phyloP scores from a whole-genome alignment of 53 echinoderm and acorn worm species.

The Crossaster papposus region DNA sequence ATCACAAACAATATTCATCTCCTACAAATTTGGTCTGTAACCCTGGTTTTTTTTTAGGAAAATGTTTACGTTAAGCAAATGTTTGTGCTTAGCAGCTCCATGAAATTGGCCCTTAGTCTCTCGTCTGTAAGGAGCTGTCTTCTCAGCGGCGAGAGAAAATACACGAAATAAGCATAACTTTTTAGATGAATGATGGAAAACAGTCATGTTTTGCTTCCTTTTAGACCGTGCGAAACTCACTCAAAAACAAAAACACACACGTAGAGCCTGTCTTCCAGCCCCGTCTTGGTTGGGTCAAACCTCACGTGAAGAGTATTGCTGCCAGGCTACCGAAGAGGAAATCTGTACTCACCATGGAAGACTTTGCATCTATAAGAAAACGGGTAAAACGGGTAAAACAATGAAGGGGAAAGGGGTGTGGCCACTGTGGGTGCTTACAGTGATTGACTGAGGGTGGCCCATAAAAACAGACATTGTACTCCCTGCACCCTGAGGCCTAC shows the following conservation, averaged over 20 bases:
- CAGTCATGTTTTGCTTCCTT: background rate
- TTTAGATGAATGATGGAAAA: background rate
- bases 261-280: slow-evolving; percentile 57
- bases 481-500: too few species aligned
- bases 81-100: too few species aligned
- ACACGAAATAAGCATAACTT: background rate
- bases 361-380: slow-evolving; percentile 67
- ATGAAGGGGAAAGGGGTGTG: background rate
- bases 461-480: too few species aligned
- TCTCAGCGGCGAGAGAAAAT: background rate
- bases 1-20: too few species aligned
- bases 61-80: background rate
- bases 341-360: slow-evolving; percentile 61
- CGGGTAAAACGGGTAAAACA: slow-evolving; percentile 66
- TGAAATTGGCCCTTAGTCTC: too few species aligned
- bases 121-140: too few species aligned
- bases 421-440: background rate
- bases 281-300: slow-evolving; percentile 73
- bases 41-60: background rate
- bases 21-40: too few species aligned
- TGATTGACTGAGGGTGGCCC: background rate
- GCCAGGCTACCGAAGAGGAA: slow-evolving; percentile 70
- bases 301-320: slow-evolving; percentile 69
- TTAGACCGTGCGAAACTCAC: slow-evolving; percentile 19
- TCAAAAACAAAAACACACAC: slow-evolving; percentile 1